These are phyloP conservation scores for Ailurus styani DNA, from an alignment of 2,113 vertebrate genomes.

Conservation along the genomic window DNA sequence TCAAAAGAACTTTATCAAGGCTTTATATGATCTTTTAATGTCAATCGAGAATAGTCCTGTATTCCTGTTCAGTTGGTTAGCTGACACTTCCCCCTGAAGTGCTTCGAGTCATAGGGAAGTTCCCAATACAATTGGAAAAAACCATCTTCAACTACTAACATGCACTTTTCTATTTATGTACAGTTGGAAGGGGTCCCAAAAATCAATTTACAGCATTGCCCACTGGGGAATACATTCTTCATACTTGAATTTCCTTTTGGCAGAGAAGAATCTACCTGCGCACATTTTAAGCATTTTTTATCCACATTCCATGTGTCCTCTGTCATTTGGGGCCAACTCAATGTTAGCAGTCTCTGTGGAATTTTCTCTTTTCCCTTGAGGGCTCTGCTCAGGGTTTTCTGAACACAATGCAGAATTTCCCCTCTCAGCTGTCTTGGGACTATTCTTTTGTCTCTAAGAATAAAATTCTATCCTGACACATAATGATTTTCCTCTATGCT, in stretches of 20 bases:
- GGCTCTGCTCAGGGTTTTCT: constrained; percentile 6
- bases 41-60: constrained; percentile 22
- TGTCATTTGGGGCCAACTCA: constrained; percentile 53
- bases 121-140: constrained; percentile 52
- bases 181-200: constrained; percentile 49
- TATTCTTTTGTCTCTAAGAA: constrained; percentile 30
- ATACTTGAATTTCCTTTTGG: constrained; percentile 64
- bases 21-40: constrained; percentile 2
- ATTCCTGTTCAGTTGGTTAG: neutral
- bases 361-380: constrained; percentile 55
- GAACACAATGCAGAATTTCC: constrained; percentile 34
- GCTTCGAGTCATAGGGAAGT: constrained; percentile 40
- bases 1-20: neutral
- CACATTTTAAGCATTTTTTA: constrained; percentile 43
- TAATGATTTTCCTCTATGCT: constrained; percentile 56
- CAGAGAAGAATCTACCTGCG: constrained; percentile 51
- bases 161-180: constrained; percentile 58
- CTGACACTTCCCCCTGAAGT: neutral
- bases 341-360: constrained; percentile 51
- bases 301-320: neutral
- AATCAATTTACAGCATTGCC: constrained; percentile 61
- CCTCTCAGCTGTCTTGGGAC: neutral
- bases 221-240: constrained; percentile 53
- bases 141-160: constrained; percentile 36
- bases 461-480: constrained; percentile 54